phyloP scores from a whole-genome alignment of 2,113 vertebrate species.

The Bucco capensis region DNA sequence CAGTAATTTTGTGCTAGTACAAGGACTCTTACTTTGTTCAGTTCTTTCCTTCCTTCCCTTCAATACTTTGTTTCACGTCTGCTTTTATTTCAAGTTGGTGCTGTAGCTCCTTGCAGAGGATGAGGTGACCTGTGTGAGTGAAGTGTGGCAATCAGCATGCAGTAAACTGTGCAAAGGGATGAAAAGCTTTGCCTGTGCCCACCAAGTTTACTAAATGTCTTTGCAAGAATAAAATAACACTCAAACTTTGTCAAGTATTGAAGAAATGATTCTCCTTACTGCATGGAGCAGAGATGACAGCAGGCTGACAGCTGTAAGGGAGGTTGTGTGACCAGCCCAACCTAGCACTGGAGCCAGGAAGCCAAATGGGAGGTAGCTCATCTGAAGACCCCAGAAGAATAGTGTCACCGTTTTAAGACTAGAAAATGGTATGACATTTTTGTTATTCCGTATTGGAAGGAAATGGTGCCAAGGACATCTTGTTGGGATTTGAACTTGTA shows the following conservation, averaged over 20 bases:
- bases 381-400: not conserved
- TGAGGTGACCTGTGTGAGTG: not conserved
- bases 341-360: not conserved
- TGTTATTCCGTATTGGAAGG: not conserved
- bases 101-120: not conserved
- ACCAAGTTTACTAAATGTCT: not conserved
- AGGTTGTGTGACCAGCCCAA: not conserved
- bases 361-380: rapidly evolving
- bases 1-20: not conserved
- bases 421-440: not conserved
- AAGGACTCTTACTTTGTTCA: not conserved
- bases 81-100: not conserved
- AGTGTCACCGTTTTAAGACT: not conserved
- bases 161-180: not conserved
- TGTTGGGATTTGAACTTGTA: not conserved
- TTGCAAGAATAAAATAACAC: not conserved
- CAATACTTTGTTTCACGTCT: not conserved
- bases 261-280: not conserved
- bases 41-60: not conserved
- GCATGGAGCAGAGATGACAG: not conserved
- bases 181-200: not conserved
- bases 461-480: not conserved
- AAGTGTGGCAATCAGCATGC: not conserved
- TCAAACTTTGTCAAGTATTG: not conserved
- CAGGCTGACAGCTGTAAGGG: not conserved